These are phyloP conservation scores for Drosophila buzzatii DNA, from an alignment of 2,888 invertebrate species.

Conservation along the genomic window DNA sequence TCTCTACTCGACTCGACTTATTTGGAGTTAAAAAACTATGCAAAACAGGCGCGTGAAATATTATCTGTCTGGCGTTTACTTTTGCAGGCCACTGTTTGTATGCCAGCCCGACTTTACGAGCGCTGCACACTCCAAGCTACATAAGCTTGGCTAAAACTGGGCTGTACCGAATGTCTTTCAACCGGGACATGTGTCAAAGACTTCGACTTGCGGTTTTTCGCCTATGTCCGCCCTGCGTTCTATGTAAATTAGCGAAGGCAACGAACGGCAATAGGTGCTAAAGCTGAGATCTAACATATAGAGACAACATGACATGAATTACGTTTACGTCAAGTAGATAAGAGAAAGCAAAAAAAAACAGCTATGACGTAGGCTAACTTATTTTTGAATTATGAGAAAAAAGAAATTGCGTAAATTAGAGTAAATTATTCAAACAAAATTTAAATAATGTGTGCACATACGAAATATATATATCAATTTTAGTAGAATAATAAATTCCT, in stretches of 20 bases:
- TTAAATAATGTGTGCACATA: too few relatives aligned
- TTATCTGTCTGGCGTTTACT: conserved; percentile 75
- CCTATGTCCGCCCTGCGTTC: conserved; percentile 24
- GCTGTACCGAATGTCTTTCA: conserved; percentile 50
- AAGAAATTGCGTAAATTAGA: background rate
- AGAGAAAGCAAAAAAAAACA: background rate
- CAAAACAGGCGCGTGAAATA: conserved; percentile 79
- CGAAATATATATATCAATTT: too few relatives aligned
- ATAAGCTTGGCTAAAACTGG: conserved; percentile 22
- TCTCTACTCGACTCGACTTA: conserved; percentile 12
- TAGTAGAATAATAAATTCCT: background rate
- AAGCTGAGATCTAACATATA: conserved; percentile 7
- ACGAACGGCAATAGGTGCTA: conserved; percentile 58
- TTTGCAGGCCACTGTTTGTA: conserved; percentile 41
- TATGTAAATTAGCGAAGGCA: conserved; percentile 68
- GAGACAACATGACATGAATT: conserved; percentile 34
- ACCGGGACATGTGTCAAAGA: conserved; percentile 74
- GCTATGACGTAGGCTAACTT: background rate
- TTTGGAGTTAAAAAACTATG: conserved; percentile 60
- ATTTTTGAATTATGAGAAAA: background rate
- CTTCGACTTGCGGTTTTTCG: conserved; percentile 52
- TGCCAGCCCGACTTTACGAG: conserved; percentile 33
- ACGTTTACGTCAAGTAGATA: conserved; percentile 27
- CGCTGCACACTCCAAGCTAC: conserved; percentile 31
- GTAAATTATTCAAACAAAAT: too few relatives aligned